These are phyloP conservation scores for Drosophila glabriapex DNA, from an alignment of 2,888 invertebrate species.

Conservation along the genomic window DNA sequence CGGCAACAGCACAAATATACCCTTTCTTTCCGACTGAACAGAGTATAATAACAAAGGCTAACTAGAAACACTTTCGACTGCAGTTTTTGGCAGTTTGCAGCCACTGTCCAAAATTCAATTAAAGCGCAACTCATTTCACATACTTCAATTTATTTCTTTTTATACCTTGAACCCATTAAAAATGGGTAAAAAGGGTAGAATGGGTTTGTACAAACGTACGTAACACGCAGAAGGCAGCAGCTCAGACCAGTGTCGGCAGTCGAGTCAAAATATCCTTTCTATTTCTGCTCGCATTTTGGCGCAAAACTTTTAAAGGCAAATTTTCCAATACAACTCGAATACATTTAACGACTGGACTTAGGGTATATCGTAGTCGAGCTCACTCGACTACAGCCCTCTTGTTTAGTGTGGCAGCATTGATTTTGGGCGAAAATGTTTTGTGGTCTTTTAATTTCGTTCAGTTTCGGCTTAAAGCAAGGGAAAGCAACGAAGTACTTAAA, in stretches of 20 bases:
- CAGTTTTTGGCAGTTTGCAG: constrained; percentile 22
- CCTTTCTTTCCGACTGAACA: neutral
- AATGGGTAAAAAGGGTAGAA: too few relatives aligned
- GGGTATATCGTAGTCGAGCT: too few relatives aligned
- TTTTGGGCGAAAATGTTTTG: constrained; percentile 22
- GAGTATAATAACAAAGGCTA: constrained; percentile 18
- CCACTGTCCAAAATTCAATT: constrained; percentile 64
- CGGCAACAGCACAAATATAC: neutral
- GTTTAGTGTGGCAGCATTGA: constrained; percentile 22
- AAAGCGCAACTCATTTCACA: constrained; percentile 45
- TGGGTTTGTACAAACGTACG: too few relatives aligned
- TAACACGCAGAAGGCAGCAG: too few relatives aligned
- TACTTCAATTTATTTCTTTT: constrained; percentile 14
- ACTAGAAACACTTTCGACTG: constrained; percentile 37
- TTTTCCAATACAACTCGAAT: too few relatives aligned
- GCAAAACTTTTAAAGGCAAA: too few relatives aligned
- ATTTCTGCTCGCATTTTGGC: too few relatives aligned
- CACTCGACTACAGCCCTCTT: too few relatives aligned
- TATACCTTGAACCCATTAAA: too few relatives aligned
- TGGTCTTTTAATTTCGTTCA: constrained; percentile 1
- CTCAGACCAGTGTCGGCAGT: too few relatives aligned
- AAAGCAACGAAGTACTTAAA: neutral
- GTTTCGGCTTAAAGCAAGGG: constrained; percentile 21
- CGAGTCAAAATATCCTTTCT: too few relatives aligned
- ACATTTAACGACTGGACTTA: too few relatives aligned